Conservation (phyloP, 35 echinoderm and acorn worm species). For the Nesometra sesokonis region DNA sequence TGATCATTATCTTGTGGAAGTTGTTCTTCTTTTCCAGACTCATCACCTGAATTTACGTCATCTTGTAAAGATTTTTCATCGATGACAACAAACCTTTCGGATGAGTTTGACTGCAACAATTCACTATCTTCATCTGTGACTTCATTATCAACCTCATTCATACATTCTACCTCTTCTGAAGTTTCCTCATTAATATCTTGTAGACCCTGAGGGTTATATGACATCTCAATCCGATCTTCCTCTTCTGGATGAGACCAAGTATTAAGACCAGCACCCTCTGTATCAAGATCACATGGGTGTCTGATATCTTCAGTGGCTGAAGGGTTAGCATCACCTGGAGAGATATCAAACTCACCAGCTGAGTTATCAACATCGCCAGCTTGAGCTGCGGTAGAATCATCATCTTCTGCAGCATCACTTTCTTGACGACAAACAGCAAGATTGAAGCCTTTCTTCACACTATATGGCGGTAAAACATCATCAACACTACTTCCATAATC, state of each 20-base stretch:
- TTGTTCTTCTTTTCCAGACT: not conserved
- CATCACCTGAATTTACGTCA: conserved; percentile 18
- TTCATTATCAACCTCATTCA: not conserved
- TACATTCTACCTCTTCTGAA: not conserved
- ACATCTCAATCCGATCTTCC: not conserved
- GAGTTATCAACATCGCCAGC: not conserved
- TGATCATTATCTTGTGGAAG: conserved; percentile 6
- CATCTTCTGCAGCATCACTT: not conserved
- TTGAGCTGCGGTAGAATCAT: not conserved
- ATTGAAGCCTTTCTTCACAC: not conserved
- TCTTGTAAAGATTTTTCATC: not conserved
- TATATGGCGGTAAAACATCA: not conserved
- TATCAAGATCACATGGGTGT: not conserved
- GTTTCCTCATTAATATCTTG: not conserved
- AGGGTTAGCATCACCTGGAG: not conserved
- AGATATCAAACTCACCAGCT: not conserved
- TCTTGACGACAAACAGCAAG: not conserved
- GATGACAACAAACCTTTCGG: not conserved
- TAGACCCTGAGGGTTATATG: not conserved
- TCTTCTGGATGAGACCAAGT: not conserved
- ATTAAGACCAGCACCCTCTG: not conserved
- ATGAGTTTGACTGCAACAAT: not conserved
- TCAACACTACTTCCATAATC: not conserved
- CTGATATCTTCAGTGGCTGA: not conserved
- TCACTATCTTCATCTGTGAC: not conserved